Conservation (phyloP, 2,888 invertebrate species). For the Eupithecia tripunctaria region DNA sequence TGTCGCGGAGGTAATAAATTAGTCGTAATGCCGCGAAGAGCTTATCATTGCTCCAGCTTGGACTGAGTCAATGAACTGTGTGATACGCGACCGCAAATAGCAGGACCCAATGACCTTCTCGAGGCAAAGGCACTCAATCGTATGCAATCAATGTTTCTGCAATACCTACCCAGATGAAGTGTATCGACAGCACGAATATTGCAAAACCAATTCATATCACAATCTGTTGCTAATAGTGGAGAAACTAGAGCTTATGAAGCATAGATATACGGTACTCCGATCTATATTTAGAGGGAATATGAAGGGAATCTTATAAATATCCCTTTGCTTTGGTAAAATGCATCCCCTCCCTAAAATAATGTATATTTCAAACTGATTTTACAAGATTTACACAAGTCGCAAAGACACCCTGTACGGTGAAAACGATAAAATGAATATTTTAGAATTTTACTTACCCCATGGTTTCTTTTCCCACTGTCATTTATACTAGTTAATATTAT, state of each 20-base stretch:
- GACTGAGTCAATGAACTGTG: conserved; percentile 52
- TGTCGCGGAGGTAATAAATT: conserved; percentile 3
- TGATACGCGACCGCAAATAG: conserved; percentile 66
- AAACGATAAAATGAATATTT: conserved; percentile 39
- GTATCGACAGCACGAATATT: conserved; percentile 35
- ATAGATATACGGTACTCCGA: conserved; percentile 10
- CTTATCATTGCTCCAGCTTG: not conserved
- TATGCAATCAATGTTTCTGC: conserved; percentile 73
- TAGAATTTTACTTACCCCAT: conserved; percentile 87
- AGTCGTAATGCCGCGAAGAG: conserved; percentile 3
- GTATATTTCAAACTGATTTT: conserved; percentile 63
- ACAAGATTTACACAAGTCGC: conserved; percentile 40
- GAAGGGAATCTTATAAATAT: conserved; percentile 70
- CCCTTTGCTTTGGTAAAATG: conserved; percentile 79
- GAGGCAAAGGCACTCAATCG: conserved; percentile 73
- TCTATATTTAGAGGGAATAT: conserved; percentile 39
- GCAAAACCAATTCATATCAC: conserved; percentile 25
- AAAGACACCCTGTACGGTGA: conserved; percentile 17
- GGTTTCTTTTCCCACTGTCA: conserved; percentile 92
- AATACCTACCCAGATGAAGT: conserved; percentile 54
- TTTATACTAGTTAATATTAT: conserved; percentile 82
- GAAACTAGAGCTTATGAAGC: not conserved
- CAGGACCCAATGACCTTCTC: conserved; percentile 66
- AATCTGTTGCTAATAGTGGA: not conserved
- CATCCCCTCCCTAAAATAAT: conserved; percentile 83